phyloP scores from a whole-genome alignment of 2,797 vertebrate species.

The Podarcis siculus region DNA sequence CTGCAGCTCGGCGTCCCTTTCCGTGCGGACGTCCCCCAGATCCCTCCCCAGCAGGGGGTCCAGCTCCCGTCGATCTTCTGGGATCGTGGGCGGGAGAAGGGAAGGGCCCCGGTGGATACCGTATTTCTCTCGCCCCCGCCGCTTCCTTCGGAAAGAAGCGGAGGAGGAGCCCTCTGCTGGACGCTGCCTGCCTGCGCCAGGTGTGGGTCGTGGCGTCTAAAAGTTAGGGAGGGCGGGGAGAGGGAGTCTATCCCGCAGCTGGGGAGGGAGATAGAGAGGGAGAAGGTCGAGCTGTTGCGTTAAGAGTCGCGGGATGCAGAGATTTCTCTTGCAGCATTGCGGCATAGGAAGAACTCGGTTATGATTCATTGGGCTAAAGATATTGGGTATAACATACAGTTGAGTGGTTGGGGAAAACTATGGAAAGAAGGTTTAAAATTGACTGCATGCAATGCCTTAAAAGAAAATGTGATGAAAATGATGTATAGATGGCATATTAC shows the following conservation, averaged over 20 bases:
- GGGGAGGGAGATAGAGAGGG: neutral
- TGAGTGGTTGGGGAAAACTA: no score
- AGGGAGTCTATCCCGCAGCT: neutral
- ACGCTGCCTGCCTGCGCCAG: neutral
- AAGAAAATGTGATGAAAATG: no score
- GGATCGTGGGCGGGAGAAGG: no score
- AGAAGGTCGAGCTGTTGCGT: neutral
- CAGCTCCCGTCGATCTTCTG: neutral
- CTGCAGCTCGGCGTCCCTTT: neutral
- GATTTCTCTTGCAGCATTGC: neutral
- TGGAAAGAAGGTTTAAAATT: no score
- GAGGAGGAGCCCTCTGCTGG: constrained; percentile 6
- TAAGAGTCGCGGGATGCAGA: neutral
- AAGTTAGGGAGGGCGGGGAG: no score
- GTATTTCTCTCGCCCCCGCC: neutral
- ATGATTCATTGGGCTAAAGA: no score
- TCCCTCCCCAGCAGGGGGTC: neutral
- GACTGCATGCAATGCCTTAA: no score
- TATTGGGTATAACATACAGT: no score
- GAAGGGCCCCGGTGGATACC: no score
- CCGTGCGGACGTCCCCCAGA: neutral
- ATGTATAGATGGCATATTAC: no score
- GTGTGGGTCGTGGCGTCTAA: neutral
- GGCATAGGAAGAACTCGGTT: neutral
- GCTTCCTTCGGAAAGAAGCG: neutral